Conservation (phyloP, 2,113 vertebrate genomes). For the Anhinga anhinga region DNA sequence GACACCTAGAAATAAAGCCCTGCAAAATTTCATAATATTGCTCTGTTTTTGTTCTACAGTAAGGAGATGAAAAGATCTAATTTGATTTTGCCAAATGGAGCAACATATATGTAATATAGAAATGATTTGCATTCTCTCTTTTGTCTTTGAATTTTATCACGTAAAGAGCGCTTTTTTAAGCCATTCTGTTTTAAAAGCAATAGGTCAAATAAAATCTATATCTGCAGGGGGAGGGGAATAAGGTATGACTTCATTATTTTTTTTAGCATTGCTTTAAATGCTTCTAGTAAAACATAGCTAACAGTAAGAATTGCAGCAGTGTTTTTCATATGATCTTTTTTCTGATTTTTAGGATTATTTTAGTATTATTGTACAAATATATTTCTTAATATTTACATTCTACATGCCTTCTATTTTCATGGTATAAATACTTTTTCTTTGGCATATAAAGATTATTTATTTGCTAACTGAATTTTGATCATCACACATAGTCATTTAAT, state of each 20-base stretch:
- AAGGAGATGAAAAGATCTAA: constrained; percentile 77
- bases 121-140: constrained; percentile 76
- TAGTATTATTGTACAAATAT: neutral
- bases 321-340: constrained; percentile 31
- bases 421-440: neutral
- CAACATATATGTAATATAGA: constrained; percentile 77
- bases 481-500: neutral
- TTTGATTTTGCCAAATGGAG: constrained; percentile 79
- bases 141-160: constrained; percentile 74
- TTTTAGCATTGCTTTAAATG: constrained; percentile 56
- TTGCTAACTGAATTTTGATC: constrained; percentile 3
- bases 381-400: neutral
- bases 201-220: constrained; percentile 80
- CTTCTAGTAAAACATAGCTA: constrained; percentile 13
- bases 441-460: neutral
- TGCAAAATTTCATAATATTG: constrained; percentile 82
- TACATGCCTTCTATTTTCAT: neutral
- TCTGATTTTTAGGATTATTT: constrained; percentile 21
- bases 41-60: constrained; percentile 78
- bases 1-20: constrained; percentile 80
- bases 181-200: constrained; percentile 76
- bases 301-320: neutral
- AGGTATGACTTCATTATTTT: constrained; percentile 63
- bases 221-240: constrained; percentile 48
- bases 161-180: constrained; percentile 64